A percentile compares a stretch with the other conserved stretches of the same genome.
Evolutionary conservation across 2,888 invertebrate genomes (phyloP).

Genomic region (Balanococcus diminutus): DNA sequence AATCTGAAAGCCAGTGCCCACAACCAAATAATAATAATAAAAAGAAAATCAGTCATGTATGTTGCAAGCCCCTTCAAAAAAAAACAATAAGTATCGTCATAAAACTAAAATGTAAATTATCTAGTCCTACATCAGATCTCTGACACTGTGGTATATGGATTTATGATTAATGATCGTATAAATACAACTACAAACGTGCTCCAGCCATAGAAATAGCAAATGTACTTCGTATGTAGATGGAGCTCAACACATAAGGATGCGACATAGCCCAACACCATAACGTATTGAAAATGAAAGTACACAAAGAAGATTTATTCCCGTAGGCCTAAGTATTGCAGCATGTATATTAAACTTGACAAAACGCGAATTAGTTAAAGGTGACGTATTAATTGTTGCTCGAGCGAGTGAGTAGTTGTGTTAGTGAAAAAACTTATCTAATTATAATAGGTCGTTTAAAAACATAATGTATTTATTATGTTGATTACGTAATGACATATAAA

Average conservation of each 20-base stretch:
- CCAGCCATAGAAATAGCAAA: not conserved
- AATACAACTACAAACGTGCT: too few species aligned
- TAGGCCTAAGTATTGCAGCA: constrained; percentile 19
- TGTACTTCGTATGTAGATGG: not conserved
- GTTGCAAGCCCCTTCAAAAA: not conserved
- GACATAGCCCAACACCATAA: not conserved
- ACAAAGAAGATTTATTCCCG: constrained; percentile 5
- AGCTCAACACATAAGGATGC: not conserved
- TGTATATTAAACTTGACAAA: not conserved
- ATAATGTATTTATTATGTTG: constrained; percentile 26
- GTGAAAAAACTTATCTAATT: constrained; percentile 19
- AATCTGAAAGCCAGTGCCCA: not conserved
- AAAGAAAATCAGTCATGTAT: not conserved
- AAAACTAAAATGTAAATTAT: constrained; percentile 6
- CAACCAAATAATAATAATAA: not conserved
- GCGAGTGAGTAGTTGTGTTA: not conserved
- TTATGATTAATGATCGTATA: not conserved
- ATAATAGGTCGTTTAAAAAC: constrained; percentile 7
- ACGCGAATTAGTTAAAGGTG: constrained; percentile 2
- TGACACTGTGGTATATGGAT: not conserved
- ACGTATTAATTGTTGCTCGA: constrained; percentile 11
- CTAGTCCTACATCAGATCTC: not conserved
- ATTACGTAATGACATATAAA: not conserved
- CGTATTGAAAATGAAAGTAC: constrained; percentile 8
- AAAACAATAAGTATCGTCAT: not conserved